Evolutionary conservation across 2,797 vertebrate species (phyloP).

Genomic region (Hoplostethus mediterraneus): DNA sequence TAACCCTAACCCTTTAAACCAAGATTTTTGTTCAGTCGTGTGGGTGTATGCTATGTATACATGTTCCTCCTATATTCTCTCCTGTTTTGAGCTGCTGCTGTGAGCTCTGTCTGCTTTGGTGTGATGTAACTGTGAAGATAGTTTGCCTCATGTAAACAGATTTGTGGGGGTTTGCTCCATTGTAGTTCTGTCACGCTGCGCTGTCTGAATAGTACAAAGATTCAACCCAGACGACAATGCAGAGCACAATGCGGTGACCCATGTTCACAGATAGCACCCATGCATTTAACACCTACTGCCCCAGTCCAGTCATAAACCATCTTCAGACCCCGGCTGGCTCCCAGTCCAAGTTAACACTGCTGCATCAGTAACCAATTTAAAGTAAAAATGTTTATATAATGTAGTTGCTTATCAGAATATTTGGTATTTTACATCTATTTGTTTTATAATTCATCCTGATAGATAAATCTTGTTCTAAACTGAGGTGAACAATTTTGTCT

Average conservation of each 20-base stretch:
- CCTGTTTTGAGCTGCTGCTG: constrained; percentile 44
- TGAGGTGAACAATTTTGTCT: not conserved
- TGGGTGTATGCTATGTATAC: not conserved
- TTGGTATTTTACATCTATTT: not conserved
- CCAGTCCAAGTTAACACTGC: not conserved
- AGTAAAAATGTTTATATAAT: not conserved
- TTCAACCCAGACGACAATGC: constrained; percentile 74
- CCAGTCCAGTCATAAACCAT: constrained; percentile 36
- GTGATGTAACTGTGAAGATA: constrained; percentile 61
- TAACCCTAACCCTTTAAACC: not conserved
- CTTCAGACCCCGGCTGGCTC: constrained; percentile 42
- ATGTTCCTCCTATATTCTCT: constrained; percentile 14
- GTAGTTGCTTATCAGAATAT: not conserved
- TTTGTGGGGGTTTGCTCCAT: constrained; percentile 69
- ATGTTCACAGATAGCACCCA: constrained; percentile 77
- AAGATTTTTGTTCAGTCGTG: not conserved
- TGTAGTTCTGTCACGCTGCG: constrained; percentile 71
- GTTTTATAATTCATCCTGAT: not conserved
- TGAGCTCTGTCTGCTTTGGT: constrained; percentile 43
- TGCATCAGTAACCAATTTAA: constrained; percentile 4
- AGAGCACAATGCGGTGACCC: constrained; percentile 69
- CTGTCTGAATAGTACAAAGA: constrained; percentile 80
- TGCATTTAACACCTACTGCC: constrained; percentile 60
- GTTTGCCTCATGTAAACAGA: constrained; percentile 75
- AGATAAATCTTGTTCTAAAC: not conserved